phyloP scores from a whole-genome alignment of 2,888 invertebrate species.

The Brenthis daphne region DNA sequence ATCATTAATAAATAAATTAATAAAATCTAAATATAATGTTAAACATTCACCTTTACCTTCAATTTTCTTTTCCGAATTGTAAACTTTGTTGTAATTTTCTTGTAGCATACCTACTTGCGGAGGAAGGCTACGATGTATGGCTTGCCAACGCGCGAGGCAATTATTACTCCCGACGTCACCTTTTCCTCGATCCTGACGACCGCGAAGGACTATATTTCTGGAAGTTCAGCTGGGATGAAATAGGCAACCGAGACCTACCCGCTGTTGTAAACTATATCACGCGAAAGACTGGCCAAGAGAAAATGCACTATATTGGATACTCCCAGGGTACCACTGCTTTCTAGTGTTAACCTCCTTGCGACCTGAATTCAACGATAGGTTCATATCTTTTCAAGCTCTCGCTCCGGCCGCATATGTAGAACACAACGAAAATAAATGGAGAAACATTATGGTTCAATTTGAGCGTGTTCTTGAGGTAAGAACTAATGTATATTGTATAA shows the following conservation, averaged over 20 bases:
- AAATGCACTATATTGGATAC: slow-evolving; percentile 89
- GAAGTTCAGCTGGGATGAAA: slow-evolving; percentile 90
- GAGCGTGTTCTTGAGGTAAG: slow-evolving; percentile 31
- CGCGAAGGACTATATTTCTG: slow-evolving; percentile 71
- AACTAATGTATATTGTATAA: not conserved
- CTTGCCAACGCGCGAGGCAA: slow-evolving; percentile 90
- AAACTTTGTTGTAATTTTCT: too few species aligned
- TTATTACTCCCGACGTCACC: slow-evolving; percentile 82
- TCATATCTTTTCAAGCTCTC: slow-evolving; percentile 75
- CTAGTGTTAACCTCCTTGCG: slow-evolving; percentile 82
- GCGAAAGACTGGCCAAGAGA: slow-evolving; percentile 74
- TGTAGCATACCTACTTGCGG: slow-evolving; percentile 75
- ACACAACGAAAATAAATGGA: slow-evolving; percentile 47
- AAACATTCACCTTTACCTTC: too few species aligned
- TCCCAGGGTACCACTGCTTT: slow-evolving; percentile 85
- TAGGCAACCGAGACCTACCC: slow-evolving; percentile 88
- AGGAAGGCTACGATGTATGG: slow-evolving; percentile 88
- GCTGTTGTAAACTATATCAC: slow-evolving; percentile 88
- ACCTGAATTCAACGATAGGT: slow-evolving; percentile 84
- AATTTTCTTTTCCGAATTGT: slow-evolving; percentile 10
- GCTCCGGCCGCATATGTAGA: slow-evolving; percentile 63
- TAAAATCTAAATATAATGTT: too few species aligned
- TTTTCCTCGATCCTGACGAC: slow-evolving; percentile 55
- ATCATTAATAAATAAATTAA: too few species aligned
- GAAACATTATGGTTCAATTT: slow-evolving; percentile 22